phyloP scores from a whole-genome alignment of 2,888 invertebrate genomes.

The Eristalis tenax region DNA sequence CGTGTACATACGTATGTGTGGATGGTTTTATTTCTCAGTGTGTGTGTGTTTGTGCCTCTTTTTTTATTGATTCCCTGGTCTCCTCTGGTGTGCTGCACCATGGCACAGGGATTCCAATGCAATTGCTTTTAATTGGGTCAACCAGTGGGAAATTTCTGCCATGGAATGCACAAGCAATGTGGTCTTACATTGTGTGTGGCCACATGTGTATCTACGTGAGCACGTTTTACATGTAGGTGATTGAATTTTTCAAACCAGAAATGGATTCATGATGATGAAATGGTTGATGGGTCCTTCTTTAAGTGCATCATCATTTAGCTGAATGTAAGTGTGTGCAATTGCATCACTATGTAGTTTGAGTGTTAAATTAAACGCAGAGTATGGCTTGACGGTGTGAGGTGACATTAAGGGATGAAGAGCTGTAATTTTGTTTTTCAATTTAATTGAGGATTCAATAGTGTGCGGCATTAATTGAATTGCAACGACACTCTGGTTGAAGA shows the following conservation, averaged over 20 bases:
- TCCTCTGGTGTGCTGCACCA: background rate
- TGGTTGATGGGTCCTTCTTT: background rate
- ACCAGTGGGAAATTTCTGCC: background rate
- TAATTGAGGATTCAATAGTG: too few species aligned
- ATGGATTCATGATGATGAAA: background rate
- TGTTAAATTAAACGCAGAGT: background rate
- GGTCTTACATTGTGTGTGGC: slow-evolving; percentile 7
- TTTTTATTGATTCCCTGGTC: background rate
- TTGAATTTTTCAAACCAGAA: slow-evolving; percentile 15
- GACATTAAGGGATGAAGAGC: background rate
- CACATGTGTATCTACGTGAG: background rate
- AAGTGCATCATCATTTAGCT: background rate
- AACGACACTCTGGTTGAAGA: too few species aligned
- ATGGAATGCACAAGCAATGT: slow-evolving; percentile 13
- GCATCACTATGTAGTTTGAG: background rate
- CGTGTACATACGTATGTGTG: background rate
- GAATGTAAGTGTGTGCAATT: background rate
- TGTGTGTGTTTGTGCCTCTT: background rate
- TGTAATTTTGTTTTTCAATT: background rate
- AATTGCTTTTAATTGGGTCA: slow-evolving; percentile 27
- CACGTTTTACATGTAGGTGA: background rate
- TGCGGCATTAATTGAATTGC: too few species aligned
- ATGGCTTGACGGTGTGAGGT: background rate
- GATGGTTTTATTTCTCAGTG: too few species aligned
- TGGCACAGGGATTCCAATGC: slow-evolving; percentile 9